Conservation (phyloP, 2,888 invertebrate genomes). For the Tachystola acroxantha region DNA sequence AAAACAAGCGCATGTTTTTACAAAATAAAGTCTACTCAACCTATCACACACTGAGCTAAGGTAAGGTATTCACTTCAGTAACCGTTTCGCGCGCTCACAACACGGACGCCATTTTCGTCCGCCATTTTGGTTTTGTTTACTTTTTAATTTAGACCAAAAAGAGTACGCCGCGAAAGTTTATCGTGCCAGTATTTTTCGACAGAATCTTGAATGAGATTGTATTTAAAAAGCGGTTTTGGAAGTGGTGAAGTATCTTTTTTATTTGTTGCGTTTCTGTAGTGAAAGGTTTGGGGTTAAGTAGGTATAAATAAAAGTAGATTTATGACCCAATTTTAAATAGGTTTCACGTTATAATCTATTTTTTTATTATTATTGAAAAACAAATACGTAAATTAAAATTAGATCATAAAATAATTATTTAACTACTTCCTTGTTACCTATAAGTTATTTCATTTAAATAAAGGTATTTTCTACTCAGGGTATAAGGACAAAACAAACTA, state of each 20-base stretch:
- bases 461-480: no score
- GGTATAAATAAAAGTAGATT: no score
- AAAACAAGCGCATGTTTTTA: not conserved
- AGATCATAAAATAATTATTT: no score
- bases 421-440: no score
- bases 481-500: not conserved
- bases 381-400: no score
- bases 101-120: conserved; percentile 1
- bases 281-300: no score
- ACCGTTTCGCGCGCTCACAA: not conserved
- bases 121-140: conserved; percentile 1
- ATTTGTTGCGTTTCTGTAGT: no score
- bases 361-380: no score
- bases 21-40: not conserved
- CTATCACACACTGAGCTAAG: not conserved
- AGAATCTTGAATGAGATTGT: not conserved
- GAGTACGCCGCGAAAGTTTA: not conserved
- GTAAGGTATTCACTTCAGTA: not conserved
- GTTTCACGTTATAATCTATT: no score
- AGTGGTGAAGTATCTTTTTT: conserved; percentile 1
- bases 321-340: no score
- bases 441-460: no score
- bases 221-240: not conserved
- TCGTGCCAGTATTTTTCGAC: not conserved
- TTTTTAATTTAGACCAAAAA: not conserved